Conservation (phyloP, 2,888 invertebrate species). For the Drosophila recens region DNA sequence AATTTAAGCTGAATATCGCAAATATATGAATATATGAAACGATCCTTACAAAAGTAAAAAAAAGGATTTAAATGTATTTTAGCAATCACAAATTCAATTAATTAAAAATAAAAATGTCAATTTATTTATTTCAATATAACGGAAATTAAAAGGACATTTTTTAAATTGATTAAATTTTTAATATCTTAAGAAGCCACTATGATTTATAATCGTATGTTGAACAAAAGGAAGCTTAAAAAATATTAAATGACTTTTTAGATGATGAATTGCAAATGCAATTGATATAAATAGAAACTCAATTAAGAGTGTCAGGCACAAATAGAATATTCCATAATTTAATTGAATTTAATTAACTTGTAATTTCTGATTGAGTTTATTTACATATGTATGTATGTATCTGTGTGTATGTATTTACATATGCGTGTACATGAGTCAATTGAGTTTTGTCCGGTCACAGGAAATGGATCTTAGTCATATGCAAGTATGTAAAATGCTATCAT, state of each 20-base stretch:
- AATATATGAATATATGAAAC: no score
- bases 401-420: neutral
- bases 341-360: conserved; percentile 29
- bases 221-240: neutral
- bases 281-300: conserved; percentile 24
- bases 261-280: conserved; percentile 2
- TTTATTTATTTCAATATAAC: neutral
- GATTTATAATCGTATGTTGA: neutral
- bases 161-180: neutral
- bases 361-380: conserved; percentile 15
- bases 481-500: conserved; percentile 42
- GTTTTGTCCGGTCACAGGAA: conserved; percentile 21
- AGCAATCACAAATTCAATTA: no score
- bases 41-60: neutral
- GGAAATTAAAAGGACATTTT: neutral
- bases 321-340: conserved; percentile 24
- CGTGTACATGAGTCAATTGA: conserved; percentile 13
- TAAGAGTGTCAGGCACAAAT: conserved; percentile 15
- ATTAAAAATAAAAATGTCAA: no score
- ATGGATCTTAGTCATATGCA: conserved; percentile 26
- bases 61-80: no score
- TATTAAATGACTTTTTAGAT: neutral
- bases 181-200: neutral
- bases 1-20: no score
- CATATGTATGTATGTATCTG: neutral